phyloP scores from a whole-genome alignment of 35 echinoderm and acorn worm genomes.

The Stichopus chloronotus region DNA sequence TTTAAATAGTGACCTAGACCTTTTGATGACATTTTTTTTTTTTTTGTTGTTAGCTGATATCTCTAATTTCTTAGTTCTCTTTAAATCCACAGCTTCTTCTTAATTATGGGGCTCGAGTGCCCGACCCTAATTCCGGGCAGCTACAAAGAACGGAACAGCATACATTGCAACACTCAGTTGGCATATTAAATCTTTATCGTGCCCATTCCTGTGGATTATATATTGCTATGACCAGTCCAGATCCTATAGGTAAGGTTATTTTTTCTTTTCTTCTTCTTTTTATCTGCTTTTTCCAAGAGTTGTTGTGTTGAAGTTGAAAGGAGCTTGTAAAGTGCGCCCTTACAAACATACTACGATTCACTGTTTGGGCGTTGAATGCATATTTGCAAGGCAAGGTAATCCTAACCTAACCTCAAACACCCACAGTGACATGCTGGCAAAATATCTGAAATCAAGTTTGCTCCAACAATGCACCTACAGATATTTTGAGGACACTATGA shows the following conservation, averaged over 20 bases:
- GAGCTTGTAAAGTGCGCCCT: neutral
- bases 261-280: neutral
- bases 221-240: constrained; percentile 81
- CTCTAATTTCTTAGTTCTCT: too few species aligned
- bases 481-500: too few species aligned
- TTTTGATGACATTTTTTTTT: too few species aligned
- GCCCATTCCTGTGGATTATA: constrained; percentile 86
- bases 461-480: too few species aligned
- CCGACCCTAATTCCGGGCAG: constrained; percentile 74
- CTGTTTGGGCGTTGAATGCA: too few species aligned
- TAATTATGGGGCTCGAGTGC: constrained; percentile 75
- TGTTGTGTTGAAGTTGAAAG: neutral
- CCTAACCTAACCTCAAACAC: too few species aligned
- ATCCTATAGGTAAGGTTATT: constrained; percentile 75
- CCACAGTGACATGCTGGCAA: too few species aligned
- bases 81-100: constrained; percentile 63
- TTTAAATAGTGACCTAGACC: too few species aligned
- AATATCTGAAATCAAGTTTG: too few species aligned
- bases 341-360: too few species aligned
- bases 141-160: constrained; percentile 85
- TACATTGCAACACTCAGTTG: constrained; percentile 88
- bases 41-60: too few species aligned
- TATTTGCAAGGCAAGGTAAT: too few species aligned
- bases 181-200: constrained; percentile 87
- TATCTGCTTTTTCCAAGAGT: neutral